Conservation (phyloP, 2,888 invertebrate species). For the Drosophila aldrichi region DNA sequence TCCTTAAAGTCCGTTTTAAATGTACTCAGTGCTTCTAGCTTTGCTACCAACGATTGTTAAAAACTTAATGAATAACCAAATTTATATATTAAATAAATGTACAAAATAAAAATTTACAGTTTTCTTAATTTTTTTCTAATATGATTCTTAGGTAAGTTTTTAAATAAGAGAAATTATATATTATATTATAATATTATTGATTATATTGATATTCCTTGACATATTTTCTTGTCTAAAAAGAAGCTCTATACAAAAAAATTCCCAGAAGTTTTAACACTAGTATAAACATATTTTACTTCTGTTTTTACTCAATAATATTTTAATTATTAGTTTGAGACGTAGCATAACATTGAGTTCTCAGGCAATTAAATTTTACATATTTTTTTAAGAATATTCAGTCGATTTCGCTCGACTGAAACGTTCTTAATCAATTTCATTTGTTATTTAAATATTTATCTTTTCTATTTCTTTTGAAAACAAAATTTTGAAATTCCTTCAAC, state of each 20-base stretch:
- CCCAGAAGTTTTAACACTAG: too few species aligned
- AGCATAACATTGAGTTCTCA: neutral
- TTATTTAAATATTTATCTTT: neutral
- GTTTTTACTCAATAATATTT: too few species aligned
- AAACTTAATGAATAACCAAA: neutral
- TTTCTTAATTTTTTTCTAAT: too few species aligned
- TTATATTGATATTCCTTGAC: too few species aligned
- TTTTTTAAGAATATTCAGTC: neutral
- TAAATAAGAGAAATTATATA: too few species aligned
- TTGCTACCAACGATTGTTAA: slow-evolving; percentile 2
- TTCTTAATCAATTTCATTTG: neutral
- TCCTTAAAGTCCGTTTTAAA: neutral
- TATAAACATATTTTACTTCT: too few species aligned
- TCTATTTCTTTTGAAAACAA: neutral
- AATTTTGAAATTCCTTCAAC: neutral
- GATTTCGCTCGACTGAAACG: neutral
- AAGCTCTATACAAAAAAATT: too few species aligned
- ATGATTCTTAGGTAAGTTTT: too few species aligned
- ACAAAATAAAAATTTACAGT: neutral
- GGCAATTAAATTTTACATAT: neutral
- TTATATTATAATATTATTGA: too few species aligned
- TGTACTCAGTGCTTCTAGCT: slow-evolving; percentile 8
- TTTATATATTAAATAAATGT: slow-evolving; percentile 1
- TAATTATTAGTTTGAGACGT: neutral
- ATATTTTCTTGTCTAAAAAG: too few species aligned